phyloP scores from a whole-genome alignment of 2,888 invertebrate genomes.

The Torymus auratus region DNA sequence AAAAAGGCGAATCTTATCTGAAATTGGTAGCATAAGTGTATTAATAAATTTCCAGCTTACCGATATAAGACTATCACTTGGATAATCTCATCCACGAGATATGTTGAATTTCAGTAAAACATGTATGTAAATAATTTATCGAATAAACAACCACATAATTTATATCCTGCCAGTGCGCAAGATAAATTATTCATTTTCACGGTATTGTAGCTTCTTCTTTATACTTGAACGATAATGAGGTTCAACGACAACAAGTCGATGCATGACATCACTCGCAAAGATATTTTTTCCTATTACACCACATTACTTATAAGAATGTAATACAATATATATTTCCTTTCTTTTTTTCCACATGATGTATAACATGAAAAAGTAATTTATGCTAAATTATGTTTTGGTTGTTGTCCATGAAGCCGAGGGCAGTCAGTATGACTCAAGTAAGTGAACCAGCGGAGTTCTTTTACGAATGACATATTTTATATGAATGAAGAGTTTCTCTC shows the following conservation, averaged over 20 bases:
- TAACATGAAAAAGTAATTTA: conserved; percentile 53
- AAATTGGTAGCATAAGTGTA: too few species aligned
- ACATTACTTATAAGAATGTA: conserved; percentile 34
- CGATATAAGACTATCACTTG: too few species aligned
- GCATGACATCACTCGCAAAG: conserved; percentile 19
- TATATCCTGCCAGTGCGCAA: too few species aligned
- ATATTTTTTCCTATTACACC: conserved; percentile 11
- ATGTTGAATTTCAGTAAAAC: too few species aligned
- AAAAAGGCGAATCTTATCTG: too few species aligned
- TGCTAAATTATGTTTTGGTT: conserved; percentile 68
- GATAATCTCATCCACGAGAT: too few species aligned
- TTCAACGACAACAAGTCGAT: not conserved
- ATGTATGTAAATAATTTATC: too few species aligned
- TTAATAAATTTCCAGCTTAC: too few species aligned
- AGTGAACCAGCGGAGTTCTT: conserved; percentile 71
- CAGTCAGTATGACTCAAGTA: conserved; percentile 74
- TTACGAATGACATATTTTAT: conserved; percentile 62
- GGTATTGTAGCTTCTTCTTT: not conserved
- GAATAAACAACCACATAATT: too few species aligned
- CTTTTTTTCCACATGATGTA: conserved; percentile 30
- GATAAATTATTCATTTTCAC: too few species aligned
- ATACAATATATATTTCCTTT: conserved; percentile 19
- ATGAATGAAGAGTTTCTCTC: conserved; percentile 66
- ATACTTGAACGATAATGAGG: not conserved
- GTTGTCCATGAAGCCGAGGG: conserved; percentile 73